Percentiles rank a stretch among this genome's conserved stretches.
Conservation (phyloP, 2,113 vertebrate species). For the Perca fluviatilis region DNA sequence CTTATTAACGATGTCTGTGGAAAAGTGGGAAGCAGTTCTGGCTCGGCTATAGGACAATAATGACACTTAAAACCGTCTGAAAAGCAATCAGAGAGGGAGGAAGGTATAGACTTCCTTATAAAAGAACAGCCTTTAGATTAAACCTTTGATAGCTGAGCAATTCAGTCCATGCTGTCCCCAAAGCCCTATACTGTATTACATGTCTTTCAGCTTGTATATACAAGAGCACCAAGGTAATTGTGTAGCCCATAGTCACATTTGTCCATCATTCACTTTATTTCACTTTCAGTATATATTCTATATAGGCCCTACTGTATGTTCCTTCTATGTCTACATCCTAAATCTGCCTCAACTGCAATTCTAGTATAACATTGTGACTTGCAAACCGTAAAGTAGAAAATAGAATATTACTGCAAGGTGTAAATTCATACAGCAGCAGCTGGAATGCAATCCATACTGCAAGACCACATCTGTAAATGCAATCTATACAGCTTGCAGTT, state of each 20-base stretch:
- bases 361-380: background rate
- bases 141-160: constrained; percentile 27
- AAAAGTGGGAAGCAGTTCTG: constrained; percentile 63
- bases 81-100: constrained; percentile 41
- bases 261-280: background rate
- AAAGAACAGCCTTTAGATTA: constrained; percentile 48
- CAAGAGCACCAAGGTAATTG: background rate
- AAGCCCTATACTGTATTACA: constrained; percentile 14
- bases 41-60: constrained; percentile 54
- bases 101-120: constrained; percentile 36
- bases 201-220: constrained; percentile 10
- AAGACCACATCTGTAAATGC: constrained; percentile 31
- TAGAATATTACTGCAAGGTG: constrained; percentile 1
- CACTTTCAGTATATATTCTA: background rate
- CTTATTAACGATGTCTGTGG: constrained; percentile 73
- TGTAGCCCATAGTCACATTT: background rate
- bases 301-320: background rate
- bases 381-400: constrained; percentile 11
- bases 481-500: constrained; percentile 4
- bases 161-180: background rate
- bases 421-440: constrained; percentile 26
- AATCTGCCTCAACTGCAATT: constrained; percentile 21
- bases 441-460: constrained; percentile 15
- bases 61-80: constrained; percentile 55
- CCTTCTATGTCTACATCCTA: background rate